Evolutionary conservation across 2,888 invertebrate species (phyloP).

Genomic region (Branchipolynoe longqiensis): DNA sequence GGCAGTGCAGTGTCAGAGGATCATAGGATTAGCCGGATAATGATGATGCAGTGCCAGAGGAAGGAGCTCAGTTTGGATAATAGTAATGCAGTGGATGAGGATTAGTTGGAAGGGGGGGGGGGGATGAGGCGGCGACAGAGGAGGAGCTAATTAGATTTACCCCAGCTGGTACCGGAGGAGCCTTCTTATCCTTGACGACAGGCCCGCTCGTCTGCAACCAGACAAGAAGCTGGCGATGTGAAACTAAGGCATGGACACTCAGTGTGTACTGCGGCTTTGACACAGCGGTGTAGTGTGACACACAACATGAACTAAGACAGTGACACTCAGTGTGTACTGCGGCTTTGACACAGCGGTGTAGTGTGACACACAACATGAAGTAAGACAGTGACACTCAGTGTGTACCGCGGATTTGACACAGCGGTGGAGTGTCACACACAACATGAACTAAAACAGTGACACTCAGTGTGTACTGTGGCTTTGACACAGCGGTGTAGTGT

Average conservation of each 20-base stretch:
- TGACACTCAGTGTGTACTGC: too few species aligned
- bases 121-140: neutral
- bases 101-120: too few species aligned
- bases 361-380: neutral
- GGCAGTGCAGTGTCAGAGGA: too few species aligned
- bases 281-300: neutral
- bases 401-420: too few species aligned
- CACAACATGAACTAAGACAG: constrained; percentile 2
- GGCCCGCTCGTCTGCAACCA: constrained; percentile 58
- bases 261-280: too few species aligned
- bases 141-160: constrained; percentile 71
- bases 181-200: constrained; percentile 70
- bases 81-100: too few species aligned
- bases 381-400: neutral
- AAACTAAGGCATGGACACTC: neutral
- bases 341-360: too few species aligned
- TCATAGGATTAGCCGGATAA: too few species aligned
- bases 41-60: too few species aligned
- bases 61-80: too few species aligned
- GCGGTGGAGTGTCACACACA: neutral
- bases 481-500: neutral
- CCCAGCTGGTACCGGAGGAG: constrained; percentile 72
- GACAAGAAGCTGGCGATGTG: neutral
- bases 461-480: too few species aligned
- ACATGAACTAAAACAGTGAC: neutral